Conservation (phyloP, 2,888 invertebrate species). For the Drosophila neonasuta region DNA sequence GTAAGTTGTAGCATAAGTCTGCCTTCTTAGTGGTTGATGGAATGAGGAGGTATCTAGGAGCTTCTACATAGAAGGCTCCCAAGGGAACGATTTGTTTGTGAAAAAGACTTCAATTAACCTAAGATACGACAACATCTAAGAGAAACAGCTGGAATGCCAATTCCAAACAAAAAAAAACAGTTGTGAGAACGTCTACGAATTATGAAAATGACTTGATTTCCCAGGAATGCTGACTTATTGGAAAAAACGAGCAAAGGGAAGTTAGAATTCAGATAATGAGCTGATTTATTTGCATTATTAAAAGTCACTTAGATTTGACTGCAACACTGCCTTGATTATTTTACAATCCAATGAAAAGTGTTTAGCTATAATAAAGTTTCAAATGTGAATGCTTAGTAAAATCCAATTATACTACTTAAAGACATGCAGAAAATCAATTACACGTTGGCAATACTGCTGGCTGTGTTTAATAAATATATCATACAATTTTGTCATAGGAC, state of each 20-base stretch:
- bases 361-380: too few relatives aligned
- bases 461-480: too few relatives aligned
- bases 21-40: neutral
- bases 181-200: neutral
- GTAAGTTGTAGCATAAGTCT: neutral
- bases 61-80: slow-evolving; percentile 19
- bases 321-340: too few relatives aligned
- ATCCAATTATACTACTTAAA: too few relatives aligned
- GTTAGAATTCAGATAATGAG: neutral
- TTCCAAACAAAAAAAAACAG: neutral
- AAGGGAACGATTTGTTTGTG: slow-evolving; percentile 31
- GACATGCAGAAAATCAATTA: too few relatives aligned
- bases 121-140: slow-evolving; percentile 10
- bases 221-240: slow-evolving; percentile 1
- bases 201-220: neutral
- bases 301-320: too few relatives aligned
- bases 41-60: slow-evolving; percentile 19
- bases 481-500: too few relatives aligned
- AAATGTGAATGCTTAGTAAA: too few relatives aligned
- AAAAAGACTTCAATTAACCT: slow-evolving; percentile 17
- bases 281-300: neutral
- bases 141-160: slow-evolving; percentile 6
- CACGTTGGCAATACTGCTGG: too few relatives aligned
- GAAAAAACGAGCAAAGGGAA: neutral
- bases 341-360: too few relatives aligned